A percentile compares a stretch with the other conserved stretches of the same genome.
Evolutionary conservation across 2,113 vertebrate species (phyloP).

Genomic region (Uropsilus gracilis): DNA sequence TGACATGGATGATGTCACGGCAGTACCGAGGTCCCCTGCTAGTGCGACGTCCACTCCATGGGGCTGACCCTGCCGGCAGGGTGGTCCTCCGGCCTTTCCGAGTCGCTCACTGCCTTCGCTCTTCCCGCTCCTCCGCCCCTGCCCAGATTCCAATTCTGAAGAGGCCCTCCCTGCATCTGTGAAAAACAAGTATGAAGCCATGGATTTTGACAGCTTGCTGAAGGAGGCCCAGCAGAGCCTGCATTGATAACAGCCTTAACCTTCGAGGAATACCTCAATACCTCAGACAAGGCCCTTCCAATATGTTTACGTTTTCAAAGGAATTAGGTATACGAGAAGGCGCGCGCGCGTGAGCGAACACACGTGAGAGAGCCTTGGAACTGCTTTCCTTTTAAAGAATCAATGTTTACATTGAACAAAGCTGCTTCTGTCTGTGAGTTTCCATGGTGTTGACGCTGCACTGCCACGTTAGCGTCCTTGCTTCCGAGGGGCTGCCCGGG

Average conservation of each 20-base stretch:
- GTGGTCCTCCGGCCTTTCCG: background rate
- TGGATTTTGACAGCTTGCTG: constrained; percentile 99
- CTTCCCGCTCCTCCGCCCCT: constrained; percentile 39
- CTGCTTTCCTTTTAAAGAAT: constrained; percentile 88
- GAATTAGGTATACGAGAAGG: constrained; percentile 88
- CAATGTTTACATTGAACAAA: constrained; percentile 94
- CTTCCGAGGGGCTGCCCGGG: constrained; percentile 90
- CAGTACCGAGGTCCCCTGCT: background rate
- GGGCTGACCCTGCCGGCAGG: background rate
- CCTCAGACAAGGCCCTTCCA: constrained; percentile 97
- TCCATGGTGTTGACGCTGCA: constrained; percentile 90
- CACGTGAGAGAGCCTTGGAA: constrained; percentile 78
- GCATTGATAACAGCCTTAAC: constrained; percentile 96
- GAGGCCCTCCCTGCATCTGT: constrained; percentile 91
- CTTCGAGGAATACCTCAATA: constrained; percentile 92
- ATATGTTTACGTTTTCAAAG: constrained; percentile 99
- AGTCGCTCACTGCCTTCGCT: background rate
- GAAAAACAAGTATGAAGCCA: constrained; percentile 98
- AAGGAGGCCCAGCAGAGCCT: constrained; percentile 98
- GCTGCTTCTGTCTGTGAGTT: constrained; percentile 96
- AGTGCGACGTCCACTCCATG: accelerated
- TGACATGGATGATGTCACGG: background rate
- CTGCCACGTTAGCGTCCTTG: constrained; percentile 87
- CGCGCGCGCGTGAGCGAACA: constrained; percentile 79
- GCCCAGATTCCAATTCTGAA: constrained; percentile 87